Percentiles rank a stretch among this genome's conserved stretches.
Evolutionary conservation across 2,113 vertebrate species (phyloP).

Genomic region (Megalops atlanticus): DNA sequence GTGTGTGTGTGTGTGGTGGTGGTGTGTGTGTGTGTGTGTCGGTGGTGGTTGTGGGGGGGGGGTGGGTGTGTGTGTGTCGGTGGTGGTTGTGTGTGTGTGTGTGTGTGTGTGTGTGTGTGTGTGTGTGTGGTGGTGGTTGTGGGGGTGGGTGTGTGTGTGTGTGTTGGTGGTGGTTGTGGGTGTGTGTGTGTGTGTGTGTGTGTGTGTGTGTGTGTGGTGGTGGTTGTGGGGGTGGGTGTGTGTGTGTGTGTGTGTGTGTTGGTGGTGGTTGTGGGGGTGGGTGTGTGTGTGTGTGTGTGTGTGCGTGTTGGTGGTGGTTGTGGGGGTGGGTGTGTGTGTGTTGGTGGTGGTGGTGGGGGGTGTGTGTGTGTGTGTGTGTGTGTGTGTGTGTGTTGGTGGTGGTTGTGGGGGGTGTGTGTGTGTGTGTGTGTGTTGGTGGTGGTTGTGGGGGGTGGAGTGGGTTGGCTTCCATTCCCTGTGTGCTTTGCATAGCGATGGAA

Average conservation of each 20-base stretch:
- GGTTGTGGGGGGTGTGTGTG: slow-evolving; percentile 15
- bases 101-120: no score
- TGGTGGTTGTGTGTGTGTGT: not conserved
- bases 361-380: not conserved
- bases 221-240: no score
- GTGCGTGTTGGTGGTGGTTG: no score
- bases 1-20: not conserved
- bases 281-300: no score
- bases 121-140: no score
- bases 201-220: no score
- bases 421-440: not conserved
- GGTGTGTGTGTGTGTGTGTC: not conserved
- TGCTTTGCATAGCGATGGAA: slow-evolving; percentile 45
- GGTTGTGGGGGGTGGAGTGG: slow-evolving; percentile 27
- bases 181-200: not conserved
- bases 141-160: no score
- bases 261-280: not conserved
- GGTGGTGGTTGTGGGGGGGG: slow-evolving; percentile 18
- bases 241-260: no score
- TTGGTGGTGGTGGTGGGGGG: not conserved
- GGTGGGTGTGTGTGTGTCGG: not conserved
- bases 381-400: not conserved
- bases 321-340: no score
- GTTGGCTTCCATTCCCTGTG: slow-evolving; percentile 40
- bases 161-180: not conserved